phyloP scores from a whole-genome alignment of 2,113 vertebrate genomes.

The Raja brachyura region DNA sequence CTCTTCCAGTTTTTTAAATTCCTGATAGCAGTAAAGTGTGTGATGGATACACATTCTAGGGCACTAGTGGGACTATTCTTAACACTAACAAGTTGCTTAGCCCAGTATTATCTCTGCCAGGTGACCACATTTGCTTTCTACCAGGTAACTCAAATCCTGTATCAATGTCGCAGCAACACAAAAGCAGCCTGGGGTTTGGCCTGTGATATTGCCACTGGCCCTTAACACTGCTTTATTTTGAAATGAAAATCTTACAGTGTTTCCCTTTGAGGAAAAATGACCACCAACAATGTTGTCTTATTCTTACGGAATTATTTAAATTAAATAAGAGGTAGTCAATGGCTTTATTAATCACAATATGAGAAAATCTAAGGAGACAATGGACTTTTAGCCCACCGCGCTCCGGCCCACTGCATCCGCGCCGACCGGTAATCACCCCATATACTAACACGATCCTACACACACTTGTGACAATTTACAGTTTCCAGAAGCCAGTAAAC shows the following conservation, averaged over 20 bases:
- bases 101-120: neutral
- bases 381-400: too few relatives aligned
- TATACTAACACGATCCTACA: too few relatives aligned
- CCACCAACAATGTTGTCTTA: neutral
- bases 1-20: neutral
- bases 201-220: neutral
- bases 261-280: neutral
- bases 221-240: neutral
- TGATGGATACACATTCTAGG: neutral
- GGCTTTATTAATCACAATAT: neutral
- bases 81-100: neutral
- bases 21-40: neutral
- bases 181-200: neutral
- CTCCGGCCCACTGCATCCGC: too few relatives aligned
- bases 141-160: neutral
- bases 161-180: neutral
- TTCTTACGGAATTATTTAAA: neutral
- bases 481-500: too few relatives aligned
- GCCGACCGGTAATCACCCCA: too few relatives aligned
- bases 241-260: neutral
- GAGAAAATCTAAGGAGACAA: neutral
- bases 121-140: neutral
- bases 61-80: neutral
- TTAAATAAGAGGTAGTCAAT: neutral
- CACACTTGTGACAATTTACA: too few relatives aligned